Evolutionary conservation across 2,113 vertebrate genomes (phyloP), one percentile per base, ranked within the genome.

Genomic region (Alectura lathami): DNA sequence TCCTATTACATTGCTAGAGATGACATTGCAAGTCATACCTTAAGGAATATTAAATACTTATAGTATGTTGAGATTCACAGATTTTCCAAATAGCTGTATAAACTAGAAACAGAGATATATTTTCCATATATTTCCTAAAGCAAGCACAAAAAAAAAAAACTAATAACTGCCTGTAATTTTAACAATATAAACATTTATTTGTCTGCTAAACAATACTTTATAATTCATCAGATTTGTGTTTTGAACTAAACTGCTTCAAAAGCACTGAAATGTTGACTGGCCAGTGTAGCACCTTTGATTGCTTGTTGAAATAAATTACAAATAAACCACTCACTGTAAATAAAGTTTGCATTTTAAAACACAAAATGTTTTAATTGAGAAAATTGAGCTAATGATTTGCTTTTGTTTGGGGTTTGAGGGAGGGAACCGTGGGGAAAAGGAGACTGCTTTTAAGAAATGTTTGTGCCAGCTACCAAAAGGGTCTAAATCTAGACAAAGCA

Each of bases 81-180:
- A 84, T 91, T 91, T 94, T 95, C 82, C 36, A 83, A 89, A 66
- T 23, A 94, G 48, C 42, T 51, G 42, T 53, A 78, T 53, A 91
- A 75, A 38, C 32, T n/a, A 78, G 43, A 81, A 47, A 79, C 11
- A 32, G 6, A 51, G 8, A 54, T 20, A 9, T 70, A 75, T 62
- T 96, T 96, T 96, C 94, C 38, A 59, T 67, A 21, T 11, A 69
- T 91, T 96, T 93, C 91, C 45, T 83, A 94, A 86, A 93, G 76
- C 60, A 80, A 90, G 29, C 51, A 92, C 50, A 32, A 56, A 56
- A n/a, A 40, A 88, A 85, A 96, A 96, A 97, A 95, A 26, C 36
- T 77, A 54, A 50, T 6, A 80, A 59, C 36, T 95, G 54, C 90
- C 80, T 96, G 93, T 89, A 96, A 96, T 96, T 96, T 97, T 92